Conservation (phyloP, 2,888 invertebrate species). For the Hypercompe scribonia region DNA sequence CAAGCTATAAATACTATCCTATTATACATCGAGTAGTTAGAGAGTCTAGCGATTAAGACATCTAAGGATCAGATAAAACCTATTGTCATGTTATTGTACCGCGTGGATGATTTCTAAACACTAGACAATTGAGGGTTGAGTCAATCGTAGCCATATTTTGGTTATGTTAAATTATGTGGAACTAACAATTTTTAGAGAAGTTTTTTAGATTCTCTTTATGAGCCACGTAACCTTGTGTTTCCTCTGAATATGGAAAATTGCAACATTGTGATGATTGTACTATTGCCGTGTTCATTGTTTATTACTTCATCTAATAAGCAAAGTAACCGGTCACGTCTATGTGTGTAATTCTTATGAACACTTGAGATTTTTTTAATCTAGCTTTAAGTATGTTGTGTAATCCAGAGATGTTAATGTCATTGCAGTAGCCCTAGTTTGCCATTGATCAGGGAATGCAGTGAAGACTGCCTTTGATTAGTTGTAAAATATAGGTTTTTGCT, state of each 20-base stretch:
- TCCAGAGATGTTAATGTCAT: not conserved
- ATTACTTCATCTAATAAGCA: not conserved
- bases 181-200: not conserved
- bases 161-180: not conserved
- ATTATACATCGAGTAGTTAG: not conserved
- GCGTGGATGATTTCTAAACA: not conserved
- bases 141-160: not conserved
- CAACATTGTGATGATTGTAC: not conserved
- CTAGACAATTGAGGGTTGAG: not conserved
- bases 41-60: not conserved
- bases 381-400: not conserved
- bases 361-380: not conserved
- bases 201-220: not conserved
- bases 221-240: not conserved
- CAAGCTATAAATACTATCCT: not conserved
- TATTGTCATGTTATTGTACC: not conserved
- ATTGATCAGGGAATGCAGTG: not conserved
- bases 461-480: not conserved
- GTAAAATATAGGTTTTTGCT: not conserved
- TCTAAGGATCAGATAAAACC: not conserved
- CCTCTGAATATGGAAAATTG: not conserved
- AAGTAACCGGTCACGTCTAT: not conserved
- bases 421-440: not conserved
- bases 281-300: not conserved
- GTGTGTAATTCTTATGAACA: not conserved